Conservation (phyloP, 1,140 invertebrate species). For the Drosophila serrata region DNA sequence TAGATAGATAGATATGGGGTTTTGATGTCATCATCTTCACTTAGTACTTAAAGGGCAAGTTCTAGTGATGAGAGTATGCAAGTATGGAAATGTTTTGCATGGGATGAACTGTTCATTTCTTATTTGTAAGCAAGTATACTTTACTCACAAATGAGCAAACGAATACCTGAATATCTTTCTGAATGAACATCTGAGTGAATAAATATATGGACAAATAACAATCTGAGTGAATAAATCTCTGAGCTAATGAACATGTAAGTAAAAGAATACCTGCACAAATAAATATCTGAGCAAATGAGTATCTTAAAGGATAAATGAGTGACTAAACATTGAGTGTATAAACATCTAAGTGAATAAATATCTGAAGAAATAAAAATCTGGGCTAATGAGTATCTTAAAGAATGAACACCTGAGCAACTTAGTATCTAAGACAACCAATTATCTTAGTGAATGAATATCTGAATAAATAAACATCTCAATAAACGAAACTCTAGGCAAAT, state of each 20-base stretch:
- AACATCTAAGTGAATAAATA: not conserved
- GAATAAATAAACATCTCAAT: not conserved
- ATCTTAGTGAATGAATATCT: not conserved
- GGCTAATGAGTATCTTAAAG: not conserved
- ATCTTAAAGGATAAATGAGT: too few species aligned
- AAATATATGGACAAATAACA: not conserved
- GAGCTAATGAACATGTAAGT: not conserved
- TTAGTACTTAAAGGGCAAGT: not conserved
- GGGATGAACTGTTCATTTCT: not conserved
- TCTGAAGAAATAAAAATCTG: not conserved
- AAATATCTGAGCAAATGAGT: not conserved
- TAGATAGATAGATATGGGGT: not conserved
- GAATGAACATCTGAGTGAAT: not conserved
- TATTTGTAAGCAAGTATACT: not conserved
- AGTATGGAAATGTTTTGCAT: too few species aligned
- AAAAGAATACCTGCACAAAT: too few species aligned
- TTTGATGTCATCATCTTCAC: not conserved
- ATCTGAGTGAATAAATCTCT: not conserved
- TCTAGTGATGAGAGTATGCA: not conserved
- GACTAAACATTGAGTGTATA: not conserved
- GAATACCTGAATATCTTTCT: not conserved
- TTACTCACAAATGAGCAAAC: too few species aligned
- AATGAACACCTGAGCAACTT: not conserved
- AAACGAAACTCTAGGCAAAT: not conserved
- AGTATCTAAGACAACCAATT: too few species aligned